Evolutionary conservation across 2,888 invertebrate genomes (phyloP).

Genomic region (Erebia epiphron): DNA sequence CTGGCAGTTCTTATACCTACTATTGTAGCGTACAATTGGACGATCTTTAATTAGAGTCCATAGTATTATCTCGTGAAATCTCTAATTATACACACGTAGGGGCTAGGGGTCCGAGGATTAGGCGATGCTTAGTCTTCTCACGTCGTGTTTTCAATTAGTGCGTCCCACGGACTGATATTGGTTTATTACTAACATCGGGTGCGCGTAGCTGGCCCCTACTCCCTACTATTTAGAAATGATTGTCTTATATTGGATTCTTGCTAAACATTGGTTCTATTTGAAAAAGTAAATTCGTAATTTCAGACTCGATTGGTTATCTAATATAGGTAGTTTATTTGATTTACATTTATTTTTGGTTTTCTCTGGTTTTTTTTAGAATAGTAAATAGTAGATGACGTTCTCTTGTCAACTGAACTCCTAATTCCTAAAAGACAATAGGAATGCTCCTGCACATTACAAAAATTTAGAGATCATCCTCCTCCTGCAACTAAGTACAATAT

Average conservation of each 20-base stretch:
- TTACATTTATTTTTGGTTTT: no score
- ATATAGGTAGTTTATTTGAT: no score
- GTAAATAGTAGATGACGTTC: no score
- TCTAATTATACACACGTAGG: constrained; percentile 68
- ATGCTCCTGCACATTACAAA: no score
- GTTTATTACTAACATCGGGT: constrained; percentile 25
- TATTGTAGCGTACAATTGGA: constrained; percentile 13
- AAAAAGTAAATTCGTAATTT: neutral
- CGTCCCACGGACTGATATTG: constrained; percentile 42
- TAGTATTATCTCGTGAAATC: constrained; percentile 80
- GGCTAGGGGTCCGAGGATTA: constrained; percentile 59
- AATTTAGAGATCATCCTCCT: no score
- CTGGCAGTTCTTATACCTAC: neutral
- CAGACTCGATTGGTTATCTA: no score
- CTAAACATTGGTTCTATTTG: neutral
- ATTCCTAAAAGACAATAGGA: no score
- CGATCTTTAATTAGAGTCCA: constrained; percentile 66
- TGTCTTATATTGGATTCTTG: constrained; percentile 1
- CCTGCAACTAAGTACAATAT: no score
- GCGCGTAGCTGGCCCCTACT: neutral
- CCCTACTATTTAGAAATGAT: neutral
- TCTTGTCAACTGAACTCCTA: no score
- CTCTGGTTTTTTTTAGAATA: no score
- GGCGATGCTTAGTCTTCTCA: constrained; percentile 76
- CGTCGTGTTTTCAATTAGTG: constrained; percentile 77